Conservation (phyloP, 2,888 invertebrate species). For the Metalampra italica region DNA sequence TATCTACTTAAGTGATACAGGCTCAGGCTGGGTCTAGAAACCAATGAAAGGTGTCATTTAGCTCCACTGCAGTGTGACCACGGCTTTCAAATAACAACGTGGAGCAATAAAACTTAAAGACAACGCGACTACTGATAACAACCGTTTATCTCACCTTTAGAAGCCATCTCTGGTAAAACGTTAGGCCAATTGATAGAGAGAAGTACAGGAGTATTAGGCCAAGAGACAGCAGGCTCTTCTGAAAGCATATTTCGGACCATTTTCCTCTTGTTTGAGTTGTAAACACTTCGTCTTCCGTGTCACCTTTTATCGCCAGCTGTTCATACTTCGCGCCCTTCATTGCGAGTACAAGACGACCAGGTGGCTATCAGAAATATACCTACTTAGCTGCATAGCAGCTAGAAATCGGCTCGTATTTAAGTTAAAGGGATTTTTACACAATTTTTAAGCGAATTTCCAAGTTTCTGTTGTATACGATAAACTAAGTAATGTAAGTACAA, state of each 20-base stretch:
- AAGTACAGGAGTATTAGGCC: slow-evolving; percentile 90
- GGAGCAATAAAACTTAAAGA: slow-evolving; percentile 1
- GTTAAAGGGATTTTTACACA: slow-evolving; percentile 1
- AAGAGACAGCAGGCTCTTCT: slow-evolving; percentile 59
- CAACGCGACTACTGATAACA: slow-evolving; percentile 9
- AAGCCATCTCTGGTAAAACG: slow-evolving; percentile 97
- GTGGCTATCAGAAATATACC: slow-evolving; percentile 27
- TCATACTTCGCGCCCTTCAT: slow-evolving; percentile 69
- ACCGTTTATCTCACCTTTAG: slow-evolving; percentile 81
- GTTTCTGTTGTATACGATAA: too few relatives aligned
- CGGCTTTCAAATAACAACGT: neutral
- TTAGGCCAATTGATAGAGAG: slow-evolving; percentile 94
- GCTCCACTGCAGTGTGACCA: neutral
- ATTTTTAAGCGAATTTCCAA: neutral
- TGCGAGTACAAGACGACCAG: slow-evolving; percentile 31
- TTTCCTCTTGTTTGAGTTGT: slow-evolving; percentile 53
- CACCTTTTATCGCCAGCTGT: slow-evolving; percentile 66
- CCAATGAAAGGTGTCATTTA: too few relatives aligned
- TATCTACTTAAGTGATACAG: too few relatives aligned
- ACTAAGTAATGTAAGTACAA: too few relatives aligned
- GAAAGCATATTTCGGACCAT: slow-evolving; percentile 60
- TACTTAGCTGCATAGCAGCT: slow-evolving; percentile 52
- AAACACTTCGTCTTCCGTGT: slow-evolving; percentile 59
- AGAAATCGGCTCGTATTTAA: slow-evolving; percentile 5
- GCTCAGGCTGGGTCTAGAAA: too few relatives aligned